Evolutionary conservation across 2,888 invertebrate species (phyloP).

Genomic region (Caenorhabditis angaria): DNA sequence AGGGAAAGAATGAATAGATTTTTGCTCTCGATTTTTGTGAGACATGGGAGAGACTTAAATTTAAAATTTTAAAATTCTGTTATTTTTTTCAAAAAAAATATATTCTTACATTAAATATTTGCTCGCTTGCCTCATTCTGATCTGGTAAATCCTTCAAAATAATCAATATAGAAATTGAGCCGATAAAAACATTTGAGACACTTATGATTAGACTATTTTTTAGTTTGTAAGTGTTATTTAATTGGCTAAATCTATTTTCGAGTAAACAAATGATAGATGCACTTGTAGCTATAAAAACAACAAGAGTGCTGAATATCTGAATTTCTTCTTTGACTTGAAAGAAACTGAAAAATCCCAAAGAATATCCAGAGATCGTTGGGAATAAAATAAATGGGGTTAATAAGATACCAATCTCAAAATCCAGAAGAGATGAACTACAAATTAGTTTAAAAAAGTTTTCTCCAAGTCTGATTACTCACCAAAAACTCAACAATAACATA

Average conservation of each 20-base stretch:
- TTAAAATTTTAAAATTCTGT: too few relatives aligned
- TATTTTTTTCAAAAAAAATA: too few relatives aligned
- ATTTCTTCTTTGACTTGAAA: neutral
- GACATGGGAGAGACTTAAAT: neutral
- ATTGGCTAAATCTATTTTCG: neutral
- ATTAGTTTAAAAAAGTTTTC: neutral
- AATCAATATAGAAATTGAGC: neutral
- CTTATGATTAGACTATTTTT: neutral
- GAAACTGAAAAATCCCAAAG: neutral
- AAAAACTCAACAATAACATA: neutral
- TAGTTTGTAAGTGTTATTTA: neutral
- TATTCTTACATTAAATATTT: neutral
- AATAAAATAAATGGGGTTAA: neutral
- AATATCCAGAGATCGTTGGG: neutral
- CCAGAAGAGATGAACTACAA: neutral
- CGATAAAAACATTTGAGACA: neutral
- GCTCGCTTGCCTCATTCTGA: neutral
- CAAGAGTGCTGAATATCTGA: neutral
- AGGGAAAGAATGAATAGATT: neutral
- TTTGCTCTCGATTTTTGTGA: neutral
- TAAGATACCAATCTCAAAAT: neutral
- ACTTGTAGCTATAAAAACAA: neutral
- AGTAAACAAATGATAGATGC: neutral
- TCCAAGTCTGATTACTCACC: neutral
- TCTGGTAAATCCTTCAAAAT: neutral